These are phyloP conservation scores for Tragelaphus strepsiceros DNA, from an alignment of 2,113 vertebrate genomes.

Conservation along the genomic window DNA sequence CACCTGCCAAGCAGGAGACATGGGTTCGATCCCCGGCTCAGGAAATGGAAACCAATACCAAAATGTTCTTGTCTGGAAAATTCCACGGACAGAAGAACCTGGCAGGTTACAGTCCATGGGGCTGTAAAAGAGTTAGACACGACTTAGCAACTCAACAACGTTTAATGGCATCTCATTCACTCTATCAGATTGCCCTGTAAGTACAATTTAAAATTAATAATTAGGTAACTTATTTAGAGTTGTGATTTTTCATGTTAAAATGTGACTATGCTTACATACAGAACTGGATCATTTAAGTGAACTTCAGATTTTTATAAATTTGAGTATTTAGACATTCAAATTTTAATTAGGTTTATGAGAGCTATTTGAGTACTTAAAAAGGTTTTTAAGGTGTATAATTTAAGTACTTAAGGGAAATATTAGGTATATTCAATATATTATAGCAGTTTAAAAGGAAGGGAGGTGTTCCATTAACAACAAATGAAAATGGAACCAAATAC, in stretches of 20 bases:
- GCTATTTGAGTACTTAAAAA: neutral
- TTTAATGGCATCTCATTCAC: neutral
- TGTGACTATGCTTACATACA: neutral
- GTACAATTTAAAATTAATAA: neutral
- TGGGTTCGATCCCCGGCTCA: neutral
- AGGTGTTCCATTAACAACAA: neutral
- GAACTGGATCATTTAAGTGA: neutral
- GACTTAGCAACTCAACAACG: neutral
- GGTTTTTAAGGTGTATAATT: neutral
- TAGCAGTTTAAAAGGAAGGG: neutral
- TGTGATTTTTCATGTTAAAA: conserved; percentile 29
- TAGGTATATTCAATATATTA: neutral
- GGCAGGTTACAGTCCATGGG: neutral
- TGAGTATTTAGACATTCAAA: neutral
- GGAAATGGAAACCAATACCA: neutral
- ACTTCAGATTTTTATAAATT: neutral
- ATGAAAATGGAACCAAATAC: neutral
- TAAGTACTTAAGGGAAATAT: neutral
- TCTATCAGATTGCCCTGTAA: neutral
- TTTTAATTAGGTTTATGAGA: neutral
- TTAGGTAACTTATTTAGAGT: neutral
- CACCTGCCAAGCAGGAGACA: neutral
- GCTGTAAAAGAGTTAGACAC: neutral
- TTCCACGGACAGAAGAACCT: neutral
- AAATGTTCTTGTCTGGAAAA: neutral